Percentiles rank a stretch among this genome's conserved stretches.
These are phyloP conservation scores for Aspidoscelis tigris DNA, from an alignment of 2,113 vertebrate genomes.

Conservation along the genomic window DNA sequence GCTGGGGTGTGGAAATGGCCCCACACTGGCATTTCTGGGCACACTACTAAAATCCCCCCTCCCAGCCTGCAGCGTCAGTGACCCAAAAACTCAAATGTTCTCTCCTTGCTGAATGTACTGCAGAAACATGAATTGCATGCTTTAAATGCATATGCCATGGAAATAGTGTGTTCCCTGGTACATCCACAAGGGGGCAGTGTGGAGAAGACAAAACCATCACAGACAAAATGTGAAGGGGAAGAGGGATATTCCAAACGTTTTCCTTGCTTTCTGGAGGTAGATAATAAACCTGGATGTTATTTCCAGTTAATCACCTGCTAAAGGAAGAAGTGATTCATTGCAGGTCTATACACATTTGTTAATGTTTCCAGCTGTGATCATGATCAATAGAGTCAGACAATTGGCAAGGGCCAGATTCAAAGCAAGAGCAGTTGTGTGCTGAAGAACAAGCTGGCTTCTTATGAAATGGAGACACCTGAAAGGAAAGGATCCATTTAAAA, in stretches of 20 bases:
- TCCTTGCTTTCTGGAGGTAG: background rate
- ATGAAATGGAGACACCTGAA: background rate
- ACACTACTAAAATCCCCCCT: no score
- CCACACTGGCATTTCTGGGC: no score
- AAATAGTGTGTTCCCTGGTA: background rate
- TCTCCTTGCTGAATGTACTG: no score
- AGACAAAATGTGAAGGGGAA: background rate
- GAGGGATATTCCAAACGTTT: background rate
- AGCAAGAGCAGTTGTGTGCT: background rate
- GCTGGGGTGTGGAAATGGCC: no score
- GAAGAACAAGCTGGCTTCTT: background rate
- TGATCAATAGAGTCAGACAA: background rate
- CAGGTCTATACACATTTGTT: no score
- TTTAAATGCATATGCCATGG: background rate
- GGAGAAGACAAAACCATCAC: background rate
- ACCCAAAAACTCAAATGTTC: no score
- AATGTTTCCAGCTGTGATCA: background rate
- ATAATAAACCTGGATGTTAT: no score
- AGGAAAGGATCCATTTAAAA: background rate
- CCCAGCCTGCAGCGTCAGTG: no score
- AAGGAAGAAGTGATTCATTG: no score
- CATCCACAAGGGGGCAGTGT: background rate
- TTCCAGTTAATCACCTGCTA: no score
- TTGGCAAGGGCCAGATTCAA: background rate
- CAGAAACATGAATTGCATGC: background rate